Base-by-base conservation (phyloP, 2,113 vertebrate species). In the Crocuta crocuta region DNA sequence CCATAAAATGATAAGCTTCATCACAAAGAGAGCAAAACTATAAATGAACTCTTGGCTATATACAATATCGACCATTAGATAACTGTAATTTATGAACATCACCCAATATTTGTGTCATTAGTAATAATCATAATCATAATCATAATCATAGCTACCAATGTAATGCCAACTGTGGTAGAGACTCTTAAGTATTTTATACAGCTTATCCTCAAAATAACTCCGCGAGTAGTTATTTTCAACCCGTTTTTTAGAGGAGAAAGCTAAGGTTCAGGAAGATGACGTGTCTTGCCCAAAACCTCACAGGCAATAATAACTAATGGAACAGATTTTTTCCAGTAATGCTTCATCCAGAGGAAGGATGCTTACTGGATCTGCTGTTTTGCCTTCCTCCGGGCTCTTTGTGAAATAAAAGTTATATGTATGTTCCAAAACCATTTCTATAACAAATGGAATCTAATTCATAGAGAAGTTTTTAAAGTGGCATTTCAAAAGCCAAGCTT, bases 291-390 rank as follows among this genome's bases (percentile, higher is more conserved):
- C 8, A 17, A 28, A 85, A 33, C 82, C 23, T 97, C 94, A 50
- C 31, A 71, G 45, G 61, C 66, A 95, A 78, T 96, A 96, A 98
- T 96, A 96, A 98, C 82, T 96, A 89, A 55, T 88, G 13, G 50
- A 91, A 45, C 70, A 84, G 8, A 19, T 45, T 95, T 61, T 97
- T 97, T 92, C 58, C 81, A 74, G 35, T 96, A 95, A 68, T 61
- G 55, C 80, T 92, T 70, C 45, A 74, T 63, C 35, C 73, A 89
- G 33, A 80, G 89, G 92, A 95, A 95, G 5, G 85, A 53, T 89
- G 66, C 43, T 70, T 96, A 45, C 81, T 93, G 76, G 81, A 50
- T 95, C 28, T 73, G 31, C 50, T 86, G 4, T 48, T 97, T 95
- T 95, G 65, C 21, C 4, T 93, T 39, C 82, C 35, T 76, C 55